These are phyloP conservation scores for Labroides dimidiatus DNA, from an alignment of 2,797 vertebrate species.

Conservation along the genomic window DNA sequence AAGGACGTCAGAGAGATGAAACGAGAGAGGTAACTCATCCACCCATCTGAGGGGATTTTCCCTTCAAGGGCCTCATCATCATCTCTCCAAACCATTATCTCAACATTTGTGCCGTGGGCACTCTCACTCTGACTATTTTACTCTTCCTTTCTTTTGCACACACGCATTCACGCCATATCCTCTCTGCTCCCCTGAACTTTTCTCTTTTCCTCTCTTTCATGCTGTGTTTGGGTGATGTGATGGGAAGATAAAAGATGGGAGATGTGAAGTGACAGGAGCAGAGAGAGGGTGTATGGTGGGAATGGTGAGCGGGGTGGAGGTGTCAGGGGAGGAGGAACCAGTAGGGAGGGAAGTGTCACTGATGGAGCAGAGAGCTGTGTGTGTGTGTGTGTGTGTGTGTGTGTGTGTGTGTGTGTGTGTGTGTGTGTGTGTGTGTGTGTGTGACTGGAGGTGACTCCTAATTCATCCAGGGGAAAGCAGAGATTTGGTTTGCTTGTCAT, in stretches of 20 bases:
- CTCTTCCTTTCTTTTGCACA: slow-evolving; percentile 37
- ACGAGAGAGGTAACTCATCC: slow-evolving; percentile 64
- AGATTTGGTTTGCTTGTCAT: slow-evolving; percentile 77
- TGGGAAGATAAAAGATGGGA: slow-evolving; percentile 48
- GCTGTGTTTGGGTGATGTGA: slow-evolving; percentile 46
- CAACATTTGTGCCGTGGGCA: slow-evolving; percentile 67
- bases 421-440: slow-evolving; percentile 30
- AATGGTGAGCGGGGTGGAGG: slow-evolving; percentile 16
- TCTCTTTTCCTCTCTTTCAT: slow-evolving; percentile 33
- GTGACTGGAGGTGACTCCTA: slow-evolving; percentile 63
- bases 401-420: slow-evolving; percentile 34
- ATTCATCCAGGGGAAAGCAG: slow-evolving; percentile 62
- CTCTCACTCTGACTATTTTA: slow-evolving; percentile 43
- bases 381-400: slow-evolving; percentile 34
- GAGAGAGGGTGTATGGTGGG: slow-evolving; percentile 35
- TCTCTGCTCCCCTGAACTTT: slow-evolving; percentile 39
- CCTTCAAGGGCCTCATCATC: slow-evolving; percentile 66
- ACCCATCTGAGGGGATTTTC: slow-evolving; percentile 59
- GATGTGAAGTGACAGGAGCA: slow-evolving; percentile 54
- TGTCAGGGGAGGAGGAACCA: slow-evolving; percentile 32
- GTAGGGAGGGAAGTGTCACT: too few species aligned
- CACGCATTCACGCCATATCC: slow-evolving; percentile 13
- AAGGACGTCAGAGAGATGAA: slow-evolving; percentile 59
- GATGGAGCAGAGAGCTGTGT: slow-evolving; percentile 12
- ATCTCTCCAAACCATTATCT: slow-evolving; percentile 77